Evolutionary conservation across 2,797 vertebrate species (phyloP), one percentile per base, ranked within the genome.

Genomic region (Diplodus sargus): DNA sequence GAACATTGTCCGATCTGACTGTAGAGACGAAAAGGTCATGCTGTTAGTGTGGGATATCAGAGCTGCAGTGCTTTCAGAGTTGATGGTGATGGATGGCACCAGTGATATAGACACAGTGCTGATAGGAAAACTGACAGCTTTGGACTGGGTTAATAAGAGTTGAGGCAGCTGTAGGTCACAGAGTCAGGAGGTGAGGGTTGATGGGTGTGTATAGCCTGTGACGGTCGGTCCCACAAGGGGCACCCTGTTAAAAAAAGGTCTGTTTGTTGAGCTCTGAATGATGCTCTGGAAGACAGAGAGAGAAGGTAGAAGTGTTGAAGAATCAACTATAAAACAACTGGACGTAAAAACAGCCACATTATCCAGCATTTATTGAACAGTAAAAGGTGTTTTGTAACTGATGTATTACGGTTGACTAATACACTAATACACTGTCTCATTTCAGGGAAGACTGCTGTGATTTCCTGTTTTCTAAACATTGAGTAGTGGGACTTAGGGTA

Each of bases 1-100:
- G 15, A 79, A 51, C 16, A 43, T 0, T 74, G 53, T 76, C 28
- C 30, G 59, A 63, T 59, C 30, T 54, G 16, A 18, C 18, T 43
- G 11, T 28, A n/a, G 25, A 43, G 61, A 69, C 43, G 45, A 43
- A 70, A 78, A 78, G 68, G 82, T 83, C 78, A 81, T 3, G 23
- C 23, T 60, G 57, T 70, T 71, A 71, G 74, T 63, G 28, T 9
- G 71, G 73, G 49, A 25, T 70, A 58, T 81, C 54, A 57, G 57
- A 45, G 23, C 53, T 48, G 48, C 56, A 30, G 18, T 52, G 47
- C 28, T 68, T 28, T 42, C 12, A 64, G 70, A 60, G 52, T 0
- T 78, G 76, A 82, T 49, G 52, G 65, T 83, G 79, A 90, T 63
- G 47, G 83, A 81, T 73, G 66, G 70, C 34, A 53, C 11, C 9